Evolutionary conservation across 2,113 vertebrate genomes (phyloP).

Genomic region (Oceanodroma tethys): DNA sequence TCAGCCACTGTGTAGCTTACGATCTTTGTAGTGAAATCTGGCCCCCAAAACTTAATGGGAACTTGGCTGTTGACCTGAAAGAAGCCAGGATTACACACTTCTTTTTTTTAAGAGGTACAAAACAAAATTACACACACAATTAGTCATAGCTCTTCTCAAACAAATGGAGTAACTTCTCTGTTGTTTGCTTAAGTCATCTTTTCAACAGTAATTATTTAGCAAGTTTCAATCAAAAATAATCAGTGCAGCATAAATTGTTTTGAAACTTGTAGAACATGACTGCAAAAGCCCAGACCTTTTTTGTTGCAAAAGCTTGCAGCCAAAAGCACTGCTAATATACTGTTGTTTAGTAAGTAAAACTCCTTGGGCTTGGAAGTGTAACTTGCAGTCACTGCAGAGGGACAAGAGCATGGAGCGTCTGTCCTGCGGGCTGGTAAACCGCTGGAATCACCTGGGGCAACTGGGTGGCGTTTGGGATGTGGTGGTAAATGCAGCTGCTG

Average conservation of each 20-base stretch:
- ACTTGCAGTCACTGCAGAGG: not conserved
- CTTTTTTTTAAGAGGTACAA: not conserved
- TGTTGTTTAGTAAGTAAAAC: not conserved
- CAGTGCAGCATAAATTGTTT: not conserved
- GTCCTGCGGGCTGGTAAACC: not conserved
- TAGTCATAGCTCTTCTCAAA: not conserved
- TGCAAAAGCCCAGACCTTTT: not conserved
- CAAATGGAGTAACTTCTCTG: not conserved
- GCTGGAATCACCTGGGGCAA: constrained; percentile 42
- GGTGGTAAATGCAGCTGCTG: constrained; percentile 40
- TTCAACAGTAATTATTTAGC: constrained; percentile 18
- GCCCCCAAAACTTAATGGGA: not conserved
- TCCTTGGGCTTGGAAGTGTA: not conserved
- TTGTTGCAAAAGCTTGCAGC: not conserved
- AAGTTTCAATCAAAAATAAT: constrained; percentile 10
- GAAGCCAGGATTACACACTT: not conserved
- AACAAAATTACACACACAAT: not conserved
- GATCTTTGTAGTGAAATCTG: not conserved
- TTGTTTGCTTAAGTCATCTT: constrained; percentile 33
- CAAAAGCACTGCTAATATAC: not conserved
- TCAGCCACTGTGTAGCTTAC: not conserved
- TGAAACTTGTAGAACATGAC: not conserved
- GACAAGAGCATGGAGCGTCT: not conserved
- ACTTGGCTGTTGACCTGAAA: not conserved
- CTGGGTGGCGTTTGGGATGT: not conserved